phyloP scores from a whole-genome alignment of 1,140 invertebrate species.

The Drosophila sechellia region DNA sequence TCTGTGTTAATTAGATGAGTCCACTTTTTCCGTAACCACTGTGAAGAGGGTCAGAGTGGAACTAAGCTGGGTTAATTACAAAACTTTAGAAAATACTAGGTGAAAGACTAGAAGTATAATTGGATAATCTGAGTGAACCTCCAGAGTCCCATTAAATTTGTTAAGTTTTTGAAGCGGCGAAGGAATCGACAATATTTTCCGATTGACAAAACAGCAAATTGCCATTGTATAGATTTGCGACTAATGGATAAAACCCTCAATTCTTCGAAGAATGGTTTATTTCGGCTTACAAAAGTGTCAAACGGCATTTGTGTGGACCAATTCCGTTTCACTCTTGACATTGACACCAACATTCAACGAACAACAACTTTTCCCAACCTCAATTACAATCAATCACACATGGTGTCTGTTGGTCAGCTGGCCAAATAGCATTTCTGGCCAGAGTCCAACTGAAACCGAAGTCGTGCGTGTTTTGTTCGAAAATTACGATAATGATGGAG shows the following conservation, averaged over 20 bases:
- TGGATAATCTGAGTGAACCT: conserved; percentile 1
- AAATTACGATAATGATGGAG: conserved; percentile 77
- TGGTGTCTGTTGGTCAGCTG: conserved; percentile 56
- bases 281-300: conserved; percentile 43
- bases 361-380: conserved; percentile 67
- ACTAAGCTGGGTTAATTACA: not conserved
- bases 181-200: conserved; percentile 19
- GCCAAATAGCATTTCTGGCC: conserved; percentile 52
- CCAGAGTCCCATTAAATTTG: not conserved
- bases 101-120: not conserved
- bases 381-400: conserved; percentile 81
- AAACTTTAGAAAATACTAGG: conserved; percentile 7
- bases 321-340: conserved; percentile 62
- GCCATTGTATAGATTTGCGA: conserved; percentile 15
- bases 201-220: conserved; percentile 18
- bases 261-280: conserved; percentile 34
- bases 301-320: conserved; percentile 19
- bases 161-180: not conserved
- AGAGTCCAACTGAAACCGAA: conserved; percentile 37
- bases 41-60: conserved; percentile 33
- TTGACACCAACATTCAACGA: conserved; percentile 47
- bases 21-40: conserved; percentile 25
- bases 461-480: conserved; percentile 56
- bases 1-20: conserved; percentile 65
- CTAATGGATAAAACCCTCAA: conserved; percentile 20